Evolutionary conservation across 2,888 invertebrate species (phyloP).

Genomic region (Xiphydria camelus): DNA sequence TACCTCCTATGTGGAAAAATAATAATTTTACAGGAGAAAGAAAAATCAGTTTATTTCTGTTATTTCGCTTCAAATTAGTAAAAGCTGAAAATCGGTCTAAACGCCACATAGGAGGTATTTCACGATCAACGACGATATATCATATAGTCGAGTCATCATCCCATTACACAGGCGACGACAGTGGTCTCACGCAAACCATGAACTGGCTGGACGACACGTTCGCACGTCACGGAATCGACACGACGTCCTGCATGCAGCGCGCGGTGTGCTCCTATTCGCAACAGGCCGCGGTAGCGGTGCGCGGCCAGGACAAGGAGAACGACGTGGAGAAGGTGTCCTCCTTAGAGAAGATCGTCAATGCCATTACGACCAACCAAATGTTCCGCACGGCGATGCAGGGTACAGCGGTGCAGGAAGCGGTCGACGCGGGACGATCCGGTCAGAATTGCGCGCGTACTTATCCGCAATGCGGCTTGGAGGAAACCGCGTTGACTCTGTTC

Average conservation of each 20-base stretch:
- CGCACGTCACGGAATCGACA: constrained; percentile 64
- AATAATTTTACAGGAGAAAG: too few species aligned
- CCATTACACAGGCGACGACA: constrained; percentile 61
- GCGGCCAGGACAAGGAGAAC: constrained; percentile 32
- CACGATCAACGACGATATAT: neutral
- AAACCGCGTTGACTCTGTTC: constrained; percentile 47
- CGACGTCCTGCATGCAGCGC: constrained; percentile 66
- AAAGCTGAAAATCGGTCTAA: too few species aligned
- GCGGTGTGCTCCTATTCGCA: constrained; percentile 72
- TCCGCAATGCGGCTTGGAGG: constrained; percentile 58
- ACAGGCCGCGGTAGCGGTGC: constrained; percentile 60
- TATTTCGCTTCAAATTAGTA: too few species aligned
- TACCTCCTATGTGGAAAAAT: too few species aligned
- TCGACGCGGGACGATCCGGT: constrained; percentile 57
- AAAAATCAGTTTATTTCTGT: too few species aligned
- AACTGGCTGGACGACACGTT: constrained; percentile 62
- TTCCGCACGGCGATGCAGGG: constrained; percentile 57
- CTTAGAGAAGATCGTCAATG: constrained; percentile 45
- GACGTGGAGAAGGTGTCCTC: constrained; percentile 32
- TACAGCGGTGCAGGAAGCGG: constrained; percentile 62
- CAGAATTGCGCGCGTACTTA: constrained; percentile 57
- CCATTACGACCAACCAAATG: constrained; percentile 47
- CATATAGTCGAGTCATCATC: neutral
- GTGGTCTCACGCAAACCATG: constrained; percentile 66
- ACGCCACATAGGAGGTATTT: too few species aligned